Evolutionary conservation across 1,140 invertebrate species (phyloP).

Genomic region (Trichonephila inaurata): DNA sequence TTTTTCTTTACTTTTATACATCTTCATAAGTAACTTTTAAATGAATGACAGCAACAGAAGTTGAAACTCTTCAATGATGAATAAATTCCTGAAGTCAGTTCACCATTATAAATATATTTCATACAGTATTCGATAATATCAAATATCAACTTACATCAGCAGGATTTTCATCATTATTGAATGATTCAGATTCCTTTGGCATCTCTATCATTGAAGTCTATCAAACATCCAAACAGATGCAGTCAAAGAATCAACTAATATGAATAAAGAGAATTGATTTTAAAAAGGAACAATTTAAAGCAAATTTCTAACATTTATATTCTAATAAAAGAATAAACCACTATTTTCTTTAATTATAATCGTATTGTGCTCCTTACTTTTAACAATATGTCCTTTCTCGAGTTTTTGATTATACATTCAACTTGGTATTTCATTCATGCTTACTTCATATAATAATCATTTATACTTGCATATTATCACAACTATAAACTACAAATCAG

Average conservation of each 20-base stretch:
- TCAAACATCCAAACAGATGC: neutral
- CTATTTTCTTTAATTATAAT: neutral
- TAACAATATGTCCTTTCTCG: too few species aligned
- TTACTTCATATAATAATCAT: too few species aligned
- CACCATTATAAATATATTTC: neutral
- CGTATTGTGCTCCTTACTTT: neutral
- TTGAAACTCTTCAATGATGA: neutral
- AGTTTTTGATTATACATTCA: too few species aligned
- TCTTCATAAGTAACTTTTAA: neutral
- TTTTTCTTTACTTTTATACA: too few species aligned
- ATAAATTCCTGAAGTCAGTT: neutral
- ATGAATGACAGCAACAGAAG: neutral
- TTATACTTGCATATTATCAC: too few species aligned
- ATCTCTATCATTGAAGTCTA: slow-evolving; percentile 2
- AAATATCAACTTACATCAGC: neutral
- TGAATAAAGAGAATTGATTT: neutral
- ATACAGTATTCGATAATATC: neutral
- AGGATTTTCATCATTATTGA: slow-evolving; percentile 39
- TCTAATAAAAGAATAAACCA: neutral
- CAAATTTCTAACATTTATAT: neutral
- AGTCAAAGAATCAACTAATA: neutral
- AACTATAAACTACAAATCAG: too few species aligned
- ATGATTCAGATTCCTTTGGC: slow-evolving; percentile 52
- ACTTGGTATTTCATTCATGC: too few species aligned
- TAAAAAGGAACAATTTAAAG: neutral